These are phyloP conservation scores for Pterocles gutturalis DNA, from an alignment of 2,113 vertebrate species.

Conservation along the genomic window DNA sequence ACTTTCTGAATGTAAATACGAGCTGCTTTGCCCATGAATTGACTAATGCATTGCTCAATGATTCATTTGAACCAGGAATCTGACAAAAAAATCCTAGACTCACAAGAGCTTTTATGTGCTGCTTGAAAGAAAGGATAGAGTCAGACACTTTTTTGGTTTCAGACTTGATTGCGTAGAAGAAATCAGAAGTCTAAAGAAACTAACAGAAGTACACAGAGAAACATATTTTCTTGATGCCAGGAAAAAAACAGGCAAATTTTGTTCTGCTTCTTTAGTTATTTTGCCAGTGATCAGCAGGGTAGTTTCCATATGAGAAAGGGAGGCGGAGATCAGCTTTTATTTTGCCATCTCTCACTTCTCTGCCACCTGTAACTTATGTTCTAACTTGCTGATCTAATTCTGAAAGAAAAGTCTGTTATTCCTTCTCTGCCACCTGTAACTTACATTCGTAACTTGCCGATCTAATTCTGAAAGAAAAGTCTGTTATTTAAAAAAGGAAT, in stretches of 20 bases:
- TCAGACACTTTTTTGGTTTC: neutral
- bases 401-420: neutral
- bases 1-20: neutral
- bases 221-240: neutral
- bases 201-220: neutral
- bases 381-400: neutral
- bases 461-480: neutral
- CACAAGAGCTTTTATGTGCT: constrained; percentile 1
- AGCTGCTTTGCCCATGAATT: neutral
- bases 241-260: constrained; percentile 6
- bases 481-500: neutral
- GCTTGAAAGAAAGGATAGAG: neutral
- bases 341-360: neutral
- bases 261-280: neutral
- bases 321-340: neutral
- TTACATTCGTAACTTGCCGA: neutral
- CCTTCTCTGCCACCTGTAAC: neutral
- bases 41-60: neutral
- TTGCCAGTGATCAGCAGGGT: neutral
- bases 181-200: neutral
- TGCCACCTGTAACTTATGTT: neutral
- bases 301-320: neutral
- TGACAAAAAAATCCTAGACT: neutral
- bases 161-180: neutral
- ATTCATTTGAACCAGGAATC: neutral